Base-by-base conservation (phyloP, 2,797 vertebrate species). In the Bradypodion pumilum region DNA sequence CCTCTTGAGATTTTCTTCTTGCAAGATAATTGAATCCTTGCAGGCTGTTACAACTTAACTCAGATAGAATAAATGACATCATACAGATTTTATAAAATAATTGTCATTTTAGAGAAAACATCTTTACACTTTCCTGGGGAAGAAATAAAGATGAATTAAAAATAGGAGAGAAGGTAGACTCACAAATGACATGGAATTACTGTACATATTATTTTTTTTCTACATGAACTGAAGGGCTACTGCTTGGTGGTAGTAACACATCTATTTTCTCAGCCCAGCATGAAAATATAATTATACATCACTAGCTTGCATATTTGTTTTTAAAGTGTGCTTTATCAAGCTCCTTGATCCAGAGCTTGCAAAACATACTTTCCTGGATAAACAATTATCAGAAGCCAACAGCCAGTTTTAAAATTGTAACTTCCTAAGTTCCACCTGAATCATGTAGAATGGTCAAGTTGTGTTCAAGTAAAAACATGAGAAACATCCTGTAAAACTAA, bases 11-110 rank as follows among this genome's bases (percentile, higher is more conserved):
- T 82, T 23, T 62, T 86, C 85, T 93, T 84, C 85, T 76, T 63
- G 85, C 2, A 4, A 84, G 85, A 91, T 92, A 94, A 94, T 93
- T 93, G 88, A 85, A 92, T 69, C 86, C 83, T 94, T 93, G 92
- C 74, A 40, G 73, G 40, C 56, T 83, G 52, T 84, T 92, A 89
- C 85, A 80, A 80, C 86, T 93, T 90, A 77, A 91, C 89, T 91
- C 84, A 86, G 74, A 70, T 56, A 86, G 87, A 92, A 92, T 89
- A 88, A 85, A 90, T 93, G 91, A 85, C 91, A 70, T 89, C 86
- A 85, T 85, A 46, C 49, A 70, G 73, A 27, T 81, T n/a, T 81
- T 63, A 80, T 63, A 87, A 92, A 94, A 93, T 90, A 89, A 85
- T 90, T 93, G 91, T 83, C 90, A 70, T 90, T 88, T 85, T 81